These are phyloP conservation scores for Mythimna loreyi DNA, from an alignment of 2,888 invertebrate genomes.

Conservation along the genomic window DNA sequence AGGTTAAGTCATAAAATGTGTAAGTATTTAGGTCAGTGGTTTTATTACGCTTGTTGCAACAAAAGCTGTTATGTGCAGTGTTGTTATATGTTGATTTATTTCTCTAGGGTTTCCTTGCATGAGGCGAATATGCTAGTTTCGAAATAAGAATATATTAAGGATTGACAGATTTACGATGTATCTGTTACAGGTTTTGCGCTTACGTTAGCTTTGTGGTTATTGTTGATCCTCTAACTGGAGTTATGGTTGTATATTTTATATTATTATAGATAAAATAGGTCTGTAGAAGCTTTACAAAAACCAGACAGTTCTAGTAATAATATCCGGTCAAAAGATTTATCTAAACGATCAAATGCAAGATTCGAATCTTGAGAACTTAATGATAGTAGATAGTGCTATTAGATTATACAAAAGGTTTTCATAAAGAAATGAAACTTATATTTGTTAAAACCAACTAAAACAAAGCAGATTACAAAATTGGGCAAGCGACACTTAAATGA, in stretches of 20 bases:
- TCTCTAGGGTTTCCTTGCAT: conserved; percentile 49
- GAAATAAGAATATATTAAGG: conserved; percentile 40
- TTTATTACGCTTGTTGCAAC: conserved; percentile 74
- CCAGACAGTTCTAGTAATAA: background rate
- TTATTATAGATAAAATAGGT: background rate
- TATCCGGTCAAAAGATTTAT: conserved; percentile 1
- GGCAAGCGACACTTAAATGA: conserved; percentile 42
- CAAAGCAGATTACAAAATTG: conserved; percentile 42
- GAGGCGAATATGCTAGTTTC: conserved; percentile 28
- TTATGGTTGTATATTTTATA: background rate
- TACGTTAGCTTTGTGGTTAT: background rate
- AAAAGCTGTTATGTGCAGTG: conserved; percentile 42
- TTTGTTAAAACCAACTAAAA: conserved; percentile 25
- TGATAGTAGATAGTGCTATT: background rate
- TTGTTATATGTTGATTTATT: conserved; percentile 53
- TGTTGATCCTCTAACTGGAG: background rate
- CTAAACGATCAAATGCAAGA: background rate
- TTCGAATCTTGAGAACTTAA: background rate
- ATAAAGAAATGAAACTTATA: conserved; percentile 1
- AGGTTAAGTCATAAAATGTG: conserved; percentile 76
- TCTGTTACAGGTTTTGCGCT: background rate
- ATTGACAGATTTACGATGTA: conserved; percentile 15
- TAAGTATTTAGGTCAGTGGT: conserved; percentile 77
- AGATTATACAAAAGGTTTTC: background rate
- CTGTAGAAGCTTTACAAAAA: background rate